Conservation (phyloP, 2,888 invertebrate genomes). For the Hypselothyrea guttata region DNA sequence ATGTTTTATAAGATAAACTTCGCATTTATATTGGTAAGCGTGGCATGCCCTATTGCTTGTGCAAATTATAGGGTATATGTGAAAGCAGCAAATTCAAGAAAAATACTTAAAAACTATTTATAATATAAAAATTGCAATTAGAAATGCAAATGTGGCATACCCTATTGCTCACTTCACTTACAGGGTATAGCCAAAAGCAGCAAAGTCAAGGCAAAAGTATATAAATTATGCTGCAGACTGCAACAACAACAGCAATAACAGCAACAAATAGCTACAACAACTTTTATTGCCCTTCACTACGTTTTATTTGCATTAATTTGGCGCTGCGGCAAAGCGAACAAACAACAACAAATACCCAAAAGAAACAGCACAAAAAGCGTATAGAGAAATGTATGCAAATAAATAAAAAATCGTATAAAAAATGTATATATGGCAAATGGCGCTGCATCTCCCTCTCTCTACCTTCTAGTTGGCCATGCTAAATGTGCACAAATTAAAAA, state of each 20-base stretch:
- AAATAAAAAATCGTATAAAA: slow-evolving; percentile 34
- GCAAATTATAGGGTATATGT: too few species aligned
- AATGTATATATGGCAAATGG: too few species aligned
- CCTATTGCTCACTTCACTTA: not conserved
- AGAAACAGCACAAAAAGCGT: slow-evolving; percentile 13
- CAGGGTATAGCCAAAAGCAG: slow-evolving; percentile 45
- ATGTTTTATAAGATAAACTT: too few species aligned
- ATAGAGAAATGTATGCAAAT: slow-evolving; percentile 21
- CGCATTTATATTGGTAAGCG: too few species aligned
- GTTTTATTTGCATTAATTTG: slow-evolving; percentile 70
- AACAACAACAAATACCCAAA: slow-evolving; percentile 20
- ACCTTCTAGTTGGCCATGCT: slow-evolving; percentile 6
- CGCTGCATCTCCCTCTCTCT: slow-evolving; percentile 6
- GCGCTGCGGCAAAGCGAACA: slow-evolving; percentile 35
- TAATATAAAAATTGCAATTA: too few species aligned
- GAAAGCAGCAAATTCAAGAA: too few species aligned
- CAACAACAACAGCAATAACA: slow-evolving; percentile 30
- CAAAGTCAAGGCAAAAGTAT: slow-evolving; percentile 15
- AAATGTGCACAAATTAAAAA: slow-evolving; percentile 67
- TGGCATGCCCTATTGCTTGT: too few species aligned
- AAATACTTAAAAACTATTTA: too few species aligned
- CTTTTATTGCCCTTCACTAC: slow-evolving; percentile 61
- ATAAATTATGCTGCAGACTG: slow-evolving; percentile 65
- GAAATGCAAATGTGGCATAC: too few species aligned
- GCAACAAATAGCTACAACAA: too few species aligned